Percentiles rank a stretch among this genome's conserved stretches.
Evolutionary conservation across 2,888 invertebrate genomes (phyloP).

Genomic region (Atherix ibis): DNA sequence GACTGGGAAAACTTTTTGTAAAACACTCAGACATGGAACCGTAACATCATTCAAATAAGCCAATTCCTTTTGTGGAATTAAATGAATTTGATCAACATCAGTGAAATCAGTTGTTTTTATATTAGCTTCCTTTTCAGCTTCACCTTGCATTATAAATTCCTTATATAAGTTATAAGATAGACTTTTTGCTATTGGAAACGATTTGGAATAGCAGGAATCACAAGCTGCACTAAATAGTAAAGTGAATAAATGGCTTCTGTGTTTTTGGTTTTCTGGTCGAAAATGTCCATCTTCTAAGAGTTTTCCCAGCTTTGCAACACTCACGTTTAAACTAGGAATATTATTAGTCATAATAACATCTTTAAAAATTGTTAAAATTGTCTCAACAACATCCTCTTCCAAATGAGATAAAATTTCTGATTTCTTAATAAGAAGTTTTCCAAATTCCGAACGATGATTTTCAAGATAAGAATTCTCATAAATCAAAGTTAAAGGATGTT

Average conservation of each 20-base stretch:
- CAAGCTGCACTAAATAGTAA: conserved; percentile 7
- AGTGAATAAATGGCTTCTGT: conserved; percentile 5
- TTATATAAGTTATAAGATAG: conserved; percentile 10
- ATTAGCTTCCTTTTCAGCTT: conserved; percentile 2
- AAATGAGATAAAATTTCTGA: conserved; percentile 4
- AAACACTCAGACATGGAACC: conserved; percentile 7
- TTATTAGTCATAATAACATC: background rate
- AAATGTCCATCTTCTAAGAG: background rate
- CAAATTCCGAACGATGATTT: conserved; percentile 7
- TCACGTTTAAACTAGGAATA: background rate
- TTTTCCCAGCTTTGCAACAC: background rate
- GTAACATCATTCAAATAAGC: conserved; percentile 3
- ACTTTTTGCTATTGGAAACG: conserved; percentile 8
- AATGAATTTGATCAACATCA: conserved; percentile 2
- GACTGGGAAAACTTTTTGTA: conserved; percentile 8
- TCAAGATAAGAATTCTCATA: conserved; percentile 9
- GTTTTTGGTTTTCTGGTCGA: background rate
- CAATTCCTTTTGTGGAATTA: conserved; percentile 10
- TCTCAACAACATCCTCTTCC: background rate
- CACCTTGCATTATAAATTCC: conserved; percentile 7
- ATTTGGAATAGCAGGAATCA: conserved; percentile 9
- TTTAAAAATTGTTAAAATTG: conserved; percentile 2
- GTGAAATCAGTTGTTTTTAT: background rate
- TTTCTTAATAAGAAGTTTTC: conserved; percentile 6
- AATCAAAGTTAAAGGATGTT: conserved; percentile 7